Evolutionary conservation across 1,140 invertebrate species (phyloP).

Genomic region (Ceratina calcarata): DNA sequence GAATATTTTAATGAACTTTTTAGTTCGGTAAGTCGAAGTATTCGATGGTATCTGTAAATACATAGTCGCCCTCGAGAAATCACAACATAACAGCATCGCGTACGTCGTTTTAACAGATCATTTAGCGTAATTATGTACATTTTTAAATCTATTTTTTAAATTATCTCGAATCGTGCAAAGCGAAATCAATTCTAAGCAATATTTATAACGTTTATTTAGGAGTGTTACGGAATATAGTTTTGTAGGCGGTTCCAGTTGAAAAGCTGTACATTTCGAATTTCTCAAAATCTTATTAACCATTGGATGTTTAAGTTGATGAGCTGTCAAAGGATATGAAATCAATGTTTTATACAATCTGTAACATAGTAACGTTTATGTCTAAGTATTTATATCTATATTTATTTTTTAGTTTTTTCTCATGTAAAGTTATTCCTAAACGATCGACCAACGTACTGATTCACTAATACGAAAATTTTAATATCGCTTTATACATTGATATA

Average conservation of each 20-base stretch:
- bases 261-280: slow-evolving; percentile 29
- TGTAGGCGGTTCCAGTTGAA: slow-evolving; percentile 15
- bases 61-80: slow-evolving; percentile 30
- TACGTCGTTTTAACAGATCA: not conserved
- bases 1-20: slow-evolving; percentile 16
- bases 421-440: slow-evolving; percentile 73
- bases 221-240: slow-evolving; percentile 23
- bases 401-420: slow-evolving; percentile 76
- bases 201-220: slow-evolving; percentile 23
- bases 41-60: slow-evolving; percentile 44
- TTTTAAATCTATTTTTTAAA: slow-evolving; percentile 5
- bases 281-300: slow-evolving; percentile 28
- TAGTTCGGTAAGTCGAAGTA: slow-evolving; percentile 25
- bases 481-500: slow-evolving; percentile 81
- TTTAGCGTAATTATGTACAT: slow-evolving; percentile 4
- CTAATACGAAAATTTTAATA: slow-evolving; percentile 78
- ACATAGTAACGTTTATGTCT: slow-evolving; percentile 78
- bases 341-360: slow-evolving; percentile 79
- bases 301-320: slow-evolving; percentile 45
- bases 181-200: slow-evolving; percentile 36
- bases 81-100: slow-evolving; percentile 8
- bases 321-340: slow-evolving; percentile 48
- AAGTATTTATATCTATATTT: slow-evolving; percentile 79
- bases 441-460: slow-evolving; percentile 78
- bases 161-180: slow-evolving; percentile 5